Conservation (phyloP, 1,140 invertebrate species). For the Heterodera carotae region DNA sequence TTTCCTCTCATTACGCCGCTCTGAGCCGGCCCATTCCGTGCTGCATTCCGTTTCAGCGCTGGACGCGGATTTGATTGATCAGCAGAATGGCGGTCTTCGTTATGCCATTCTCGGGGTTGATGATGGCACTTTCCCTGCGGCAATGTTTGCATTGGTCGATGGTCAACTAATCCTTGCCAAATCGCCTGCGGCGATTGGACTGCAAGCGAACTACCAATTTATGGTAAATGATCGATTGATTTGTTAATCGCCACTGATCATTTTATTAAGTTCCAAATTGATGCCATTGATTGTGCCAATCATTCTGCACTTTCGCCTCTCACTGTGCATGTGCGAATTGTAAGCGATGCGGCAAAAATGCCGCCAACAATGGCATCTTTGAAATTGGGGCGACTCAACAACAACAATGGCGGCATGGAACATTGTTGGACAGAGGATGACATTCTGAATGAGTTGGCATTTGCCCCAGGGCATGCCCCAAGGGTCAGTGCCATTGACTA, state of each 20-base stretch:
- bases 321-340: neutral
- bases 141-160: neutral
- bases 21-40: neutral
- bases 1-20: neutral
- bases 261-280: neutral
- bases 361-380: neutral
- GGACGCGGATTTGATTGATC: neutral
- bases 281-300: slow-evolving; percentile 1
- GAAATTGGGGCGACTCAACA: neutral
- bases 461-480: neutral
- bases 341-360: neutral
- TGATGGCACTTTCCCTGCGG: neutral
- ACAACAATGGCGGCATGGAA: neutral
- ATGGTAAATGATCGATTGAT: neutral
- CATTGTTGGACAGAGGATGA: neutral
- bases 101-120: neutral
- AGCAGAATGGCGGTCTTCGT: neutral
- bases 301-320: neutral
- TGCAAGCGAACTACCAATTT: neutral
- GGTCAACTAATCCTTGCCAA: neutral
- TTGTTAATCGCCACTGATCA: neutral
- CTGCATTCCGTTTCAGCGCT: neutral
- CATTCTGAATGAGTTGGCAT: neutral
- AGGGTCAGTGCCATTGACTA: neutral
- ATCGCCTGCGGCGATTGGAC: neutral